A percentile compares a stretch with the other conserved stretches of the same genome.
Conservation (phyloP, 2,113 vertebrate genomes). For the Daboia siamensis region DNA sequence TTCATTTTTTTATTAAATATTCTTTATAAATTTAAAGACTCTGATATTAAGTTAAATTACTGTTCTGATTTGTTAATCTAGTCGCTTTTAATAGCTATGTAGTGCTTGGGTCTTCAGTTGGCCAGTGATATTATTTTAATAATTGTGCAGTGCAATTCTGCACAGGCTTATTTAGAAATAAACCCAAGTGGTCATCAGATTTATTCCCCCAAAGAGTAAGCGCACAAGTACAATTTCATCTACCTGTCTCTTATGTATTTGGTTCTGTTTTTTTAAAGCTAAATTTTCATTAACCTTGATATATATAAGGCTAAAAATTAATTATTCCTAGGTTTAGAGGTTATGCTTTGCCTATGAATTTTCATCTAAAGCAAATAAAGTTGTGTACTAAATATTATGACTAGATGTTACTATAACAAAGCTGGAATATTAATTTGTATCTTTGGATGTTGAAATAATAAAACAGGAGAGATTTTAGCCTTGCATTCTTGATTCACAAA, state of each 20-base stretch:
- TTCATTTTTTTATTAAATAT: neutral
- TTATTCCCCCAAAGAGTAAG: neutral
- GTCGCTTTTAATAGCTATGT: neutral
- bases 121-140: neutral
- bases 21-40: neutral
- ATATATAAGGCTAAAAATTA: neutral
- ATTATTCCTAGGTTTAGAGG: neutral
- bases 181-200: neutral
- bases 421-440: neutral
- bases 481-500: neutral
- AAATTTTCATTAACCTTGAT: neutral
- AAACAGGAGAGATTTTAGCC: neutral
- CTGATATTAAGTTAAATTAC: neutral
- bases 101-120: neutral
- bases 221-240: neutral
- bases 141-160: neutral
- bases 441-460: neutral
- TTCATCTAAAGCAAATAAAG: neutral
- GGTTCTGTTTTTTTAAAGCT: neutral
- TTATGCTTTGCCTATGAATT: neutral
- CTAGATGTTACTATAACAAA: neutral
- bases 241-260: neutral
- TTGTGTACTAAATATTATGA: neutral
- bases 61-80: neutral
- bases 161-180: neutral